These are phyloP conservation scores for Pemphigus obesinymphae DNA, from an alignment of 1,140 invertebrate genomes.

Conservation along the genomic window DNA sequence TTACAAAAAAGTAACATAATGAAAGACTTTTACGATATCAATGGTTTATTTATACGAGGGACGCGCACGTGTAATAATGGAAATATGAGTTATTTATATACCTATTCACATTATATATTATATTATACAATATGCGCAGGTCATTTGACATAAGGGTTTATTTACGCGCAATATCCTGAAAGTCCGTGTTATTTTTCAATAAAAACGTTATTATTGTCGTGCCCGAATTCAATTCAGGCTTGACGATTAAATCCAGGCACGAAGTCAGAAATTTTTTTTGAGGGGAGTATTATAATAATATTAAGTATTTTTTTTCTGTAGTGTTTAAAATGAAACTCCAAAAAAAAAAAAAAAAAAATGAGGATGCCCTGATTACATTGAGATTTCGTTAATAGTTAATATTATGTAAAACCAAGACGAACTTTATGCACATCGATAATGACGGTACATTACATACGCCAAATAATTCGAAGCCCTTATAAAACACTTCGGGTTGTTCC, in stretches of 20 bases:
- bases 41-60: background rate
- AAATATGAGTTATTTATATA: constrained; percentile 12
- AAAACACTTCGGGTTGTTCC: background rate
- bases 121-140: background rate
- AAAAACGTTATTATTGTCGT: too few species aligned
- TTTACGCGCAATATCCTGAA: background rate
- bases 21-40: too few species aligned
- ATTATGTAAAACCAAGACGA: background rate
- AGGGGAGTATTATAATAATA: too few species aligned
- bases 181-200: background rate
- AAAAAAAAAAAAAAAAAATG: too few species aligned
- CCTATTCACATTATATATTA: background rate
- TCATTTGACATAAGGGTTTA: background rate
- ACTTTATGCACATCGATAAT: background rate
- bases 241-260: too few species aligned
- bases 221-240: background rate
- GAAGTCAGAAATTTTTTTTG: too few species aligned
- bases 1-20: too few species aligned
- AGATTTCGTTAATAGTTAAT: too few species aligned
- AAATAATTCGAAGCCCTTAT: background rate
- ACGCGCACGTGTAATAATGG: background rate
- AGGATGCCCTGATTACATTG: too few species aligned
- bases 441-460: background rate
- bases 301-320: too few species aligned
- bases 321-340: too few species aligned